Evolutionary conservation across 37 sponge, comb jelly and placozoan genomes (phyloP).

Genomic region (Mnemiopsis leidyi): DNA sequence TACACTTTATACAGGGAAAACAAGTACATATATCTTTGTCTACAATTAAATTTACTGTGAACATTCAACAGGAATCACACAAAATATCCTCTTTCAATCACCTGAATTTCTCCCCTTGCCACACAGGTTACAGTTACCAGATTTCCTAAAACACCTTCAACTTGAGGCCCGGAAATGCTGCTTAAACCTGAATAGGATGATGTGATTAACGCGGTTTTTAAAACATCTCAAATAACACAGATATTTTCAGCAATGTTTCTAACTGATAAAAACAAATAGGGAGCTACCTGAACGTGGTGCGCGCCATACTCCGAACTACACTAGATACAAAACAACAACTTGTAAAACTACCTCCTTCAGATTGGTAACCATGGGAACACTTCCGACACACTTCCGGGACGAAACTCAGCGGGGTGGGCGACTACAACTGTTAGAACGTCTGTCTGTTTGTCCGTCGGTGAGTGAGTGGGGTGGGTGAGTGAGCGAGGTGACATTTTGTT

Average conservation of each 20-base stretch:
- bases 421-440: background rate
- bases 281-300: no score
- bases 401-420: background rate
- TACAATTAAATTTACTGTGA: no score
- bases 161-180: background rate
- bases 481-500: background rate
- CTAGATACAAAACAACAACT: background rate
- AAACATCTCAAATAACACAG: no score
- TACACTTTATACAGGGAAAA: no score
- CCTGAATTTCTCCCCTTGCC: conserved; percentile 48
- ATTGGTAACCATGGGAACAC: background rate
- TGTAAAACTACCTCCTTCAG: background rate
- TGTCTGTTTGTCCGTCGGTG: conserved; percentile 34
- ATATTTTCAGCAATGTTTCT: no score
- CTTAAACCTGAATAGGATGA: background rate
- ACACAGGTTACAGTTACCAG: background rate
- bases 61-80: no score
- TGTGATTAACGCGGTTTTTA: no score
- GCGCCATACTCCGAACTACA: no score
- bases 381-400: background rate
- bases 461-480: conserved; percentile 64
- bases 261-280: no score
- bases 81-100: no score
- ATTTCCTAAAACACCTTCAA: conserved; percentile 5
- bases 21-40: no score